Evolutionary conservation across 2,888 invertebrate genomes (phyloP).

Genomic region (Caenorhabditis sp.): DNA sequence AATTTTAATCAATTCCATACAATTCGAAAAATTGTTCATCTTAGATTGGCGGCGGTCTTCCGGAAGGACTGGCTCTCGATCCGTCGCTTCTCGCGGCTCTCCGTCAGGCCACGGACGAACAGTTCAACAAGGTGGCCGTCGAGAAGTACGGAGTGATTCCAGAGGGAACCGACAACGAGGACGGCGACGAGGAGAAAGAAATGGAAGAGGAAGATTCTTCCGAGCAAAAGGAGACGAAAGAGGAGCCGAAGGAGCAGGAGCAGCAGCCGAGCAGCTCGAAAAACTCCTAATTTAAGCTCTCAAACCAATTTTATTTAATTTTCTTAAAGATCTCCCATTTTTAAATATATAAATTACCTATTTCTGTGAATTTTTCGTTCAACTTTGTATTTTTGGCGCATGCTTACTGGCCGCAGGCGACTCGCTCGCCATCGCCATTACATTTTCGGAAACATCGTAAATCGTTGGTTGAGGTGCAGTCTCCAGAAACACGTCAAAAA

Average conservation of each 20-base stretch:
- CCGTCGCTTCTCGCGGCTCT: conserved; percentile 34
- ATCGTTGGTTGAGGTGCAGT: too few species aligned
- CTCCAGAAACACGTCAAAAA: not conserved
- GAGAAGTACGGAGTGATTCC: conserved; percentile 37
- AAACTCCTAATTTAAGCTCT: conserved; percentile 9
- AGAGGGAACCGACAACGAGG: conserved; percentile 7
- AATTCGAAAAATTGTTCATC: not conserved
- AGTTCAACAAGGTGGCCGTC: conserved; percentile 36
- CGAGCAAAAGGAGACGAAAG: not conserved
- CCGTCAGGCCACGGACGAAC: conserved; percentile 30
- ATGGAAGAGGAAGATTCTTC: conserved; percentile 18
- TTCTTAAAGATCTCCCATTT: conserved; percentile 3
- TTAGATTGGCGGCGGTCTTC: conserved; percentile 34
- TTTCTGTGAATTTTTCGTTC: too few species aligned
- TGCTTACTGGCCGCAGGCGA: too few species aligned
- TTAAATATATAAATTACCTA: too few species aligned
- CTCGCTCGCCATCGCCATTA: not conserved
- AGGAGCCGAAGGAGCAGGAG: conserved; percentile 1
- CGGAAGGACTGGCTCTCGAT: conserved; percentile 36
- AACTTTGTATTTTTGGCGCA: too few species aligned
- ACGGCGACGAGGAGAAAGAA: not conserved
- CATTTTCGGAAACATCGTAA: not conserved
- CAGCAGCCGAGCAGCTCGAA: conserved; percentile 9
- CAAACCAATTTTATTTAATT: not conserved
- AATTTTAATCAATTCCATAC: not conserved